These are phyloP conservation scores for Drosophila setosimentum DNA, from an alignment of 2,888 invertebrate genomes.

Conservation along the genomic window DNA sequence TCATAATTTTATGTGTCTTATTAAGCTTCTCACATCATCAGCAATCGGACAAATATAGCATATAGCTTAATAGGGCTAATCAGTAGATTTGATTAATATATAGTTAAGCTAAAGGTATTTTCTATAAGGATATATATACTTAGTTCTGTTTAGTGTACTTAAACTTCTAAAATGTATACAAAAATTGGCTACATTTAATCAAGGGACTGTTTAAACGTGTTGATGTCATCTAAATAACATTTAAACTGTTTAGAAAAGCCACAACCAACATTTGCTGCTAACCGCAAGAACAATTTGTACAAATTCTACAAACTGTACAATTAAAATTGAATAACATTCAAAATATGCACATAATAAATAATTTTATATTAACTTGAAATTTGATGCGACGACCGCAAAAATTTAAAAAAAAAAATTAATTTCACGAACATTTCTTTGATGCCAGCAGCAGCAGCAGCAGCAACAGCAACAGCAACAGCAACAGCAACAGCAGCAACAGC, in stretches of 20 bases:
- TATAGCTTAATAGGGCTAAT: background rate
- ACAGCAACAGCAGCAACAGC: background rate
- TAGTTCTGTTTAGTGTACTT: no score
- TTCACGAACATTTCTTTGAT: slow-evolving; percentile 1
- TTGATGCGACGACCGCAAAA: slow-evolving; percentile 30
- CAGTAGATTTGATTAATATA: background rate
- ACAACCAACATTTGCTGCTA: slow-evolving; percentile 6
- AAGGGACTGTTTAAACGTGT: background rate
- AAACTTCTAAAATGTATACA: background rate
- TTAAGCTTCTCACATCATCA: background rate
- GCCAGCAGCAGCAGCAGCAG: no score
- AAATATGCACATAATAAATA: slow-evolving; percentile 19
- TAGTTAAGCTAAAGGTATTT: background rate
- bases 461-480: background rate
- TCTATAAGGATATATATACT: background rate
- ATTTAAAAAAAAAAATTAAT: slow-evolving; percentile 34
- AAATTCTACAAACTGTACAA: slow-evolving; percentile 19
- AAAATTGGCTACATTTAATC: background rate
- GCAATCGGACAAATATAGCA: rapidly evolving
- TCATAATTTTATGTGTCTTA: background rate
- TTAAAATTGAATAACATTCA: slow-evolving; percentile 26
- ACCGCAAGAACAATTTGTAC: slow-evolving; percentile 50
- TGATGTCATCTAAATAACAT: background rate
- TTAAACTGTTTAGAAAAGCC: background rate
- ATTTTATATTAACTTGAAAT: slow-evolving; percentile 4